These are phyloP conservation scores for Drosophila conformis DNA, from an alignment of 2,888 invertebrate species.

Conservation along the genomic window DNA sequence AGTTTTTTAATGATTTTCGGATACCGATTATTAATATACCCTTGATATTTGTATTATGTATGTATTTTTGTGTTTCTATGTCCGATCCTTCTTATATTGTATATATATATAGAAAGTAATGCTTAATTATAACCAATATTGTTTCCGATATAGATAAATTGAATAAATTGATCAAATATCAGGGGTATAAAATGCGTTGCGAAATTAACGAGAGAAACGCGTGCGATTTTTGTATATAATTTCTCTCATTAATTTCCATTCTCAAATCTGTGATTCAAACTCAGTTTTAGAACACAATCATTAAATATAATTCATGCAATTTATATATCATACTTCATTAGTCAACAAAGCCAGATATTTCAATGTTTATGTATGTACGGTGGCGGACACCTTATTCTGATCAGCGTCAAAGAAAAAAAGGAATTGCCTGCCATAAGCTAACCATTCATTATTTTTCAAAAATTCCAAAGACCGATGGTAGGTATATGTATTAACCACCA, in stretches of 20 bases:
- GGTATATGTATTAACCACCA: too few species aligned
- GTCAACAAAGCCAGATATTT: slow-evolving; percentile 25
- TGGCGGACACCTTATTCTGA: too few species aligned
- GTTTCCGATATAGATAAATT: background rate
- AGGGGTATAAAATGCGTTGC: background rate
- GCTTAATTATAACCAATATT: background rate
- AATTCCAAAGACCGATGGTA: too few species aligned
- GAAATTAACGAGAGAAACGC: background rate
- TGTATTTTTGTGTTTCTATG: background rate
- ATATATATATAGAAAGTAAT: background rate
- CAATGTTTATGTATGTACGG: slow-evolving; percentile 19
- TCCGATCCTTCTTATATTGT: background rate
- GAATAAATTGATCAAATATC: background rate
- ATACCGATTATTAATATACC: slow-evolving; percentile 18
- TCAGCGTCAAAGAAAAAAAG: too few species aligned
- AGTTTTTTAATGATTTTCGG: slow-evolving; percentile 14
- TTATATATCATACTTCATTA: slow-evolving; percentile 18
- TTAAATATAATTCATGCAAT: background rate
- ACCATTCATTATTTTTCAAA: too few species aligned
- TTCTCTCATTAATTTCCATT: background rate
- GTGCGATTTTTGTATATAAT: background rate
- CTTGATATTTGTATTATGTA: slow-evolving; percentile 1
- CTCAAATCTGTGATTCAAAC: background rate
- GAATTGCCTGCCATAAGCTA: too few species aligned
- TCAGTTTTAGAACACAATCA: background rate